Evolutionary conservation across 1,140 invertebrate genomes (phyloP), one percentile per base, ranked within the genome.

Genomic region (Drosophila pallidifrons): DNA sequence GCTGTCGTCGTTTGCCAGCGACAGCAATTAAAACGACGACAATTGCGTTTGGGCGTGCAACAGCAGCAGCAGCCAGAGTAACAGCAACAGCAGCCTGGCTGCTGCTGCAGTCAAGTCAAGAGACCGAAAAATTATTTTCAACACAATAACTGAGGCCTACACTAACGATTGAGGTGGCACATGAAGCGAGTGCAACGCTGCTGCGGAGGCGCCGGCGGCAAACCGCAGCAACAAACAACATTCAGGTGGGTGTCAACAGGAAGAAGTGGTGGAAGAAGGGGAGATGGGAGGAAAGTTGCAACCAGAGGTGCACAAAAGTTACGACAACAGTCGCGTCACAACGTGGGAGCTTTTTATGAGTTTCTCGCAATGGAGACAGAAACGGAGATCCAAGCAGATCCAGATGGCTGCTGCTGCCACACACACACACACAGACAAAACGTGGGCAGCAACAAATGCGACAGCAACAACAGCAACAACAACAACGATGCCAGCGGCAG

Each of bases 331-430:
- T 78, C 71, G 81, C 80, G 63, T 86, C 71, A 71, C 65, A 85
- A 85, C 81, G 81, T 85, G 77, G 81, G 81, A 85, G 81, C 81
- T 81, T 85, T 81, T 85, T 81, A 81, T 85, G 69, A 85, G 81
- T 83, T 85, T 77, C 77, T 65, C 64, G 77, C 76, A 54, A 45
- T 55, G 51, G 49, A 71, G 49, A 63, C 67, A 73, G 63, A 67
- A 51, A 75, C 68, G 47, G 74, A 85, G 69, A 74, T 47, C 43
- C 3, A 13, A 54, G 11, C 35, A 54, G 47, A 63, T 71, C 60
- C 68, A 72, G 51, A 64, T 72, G 51, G 69, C 69, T 55, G 52
- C 38, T 55, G 52, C 30, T 57, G 51, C 30, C 51, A 54, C 20
- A 25, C 20, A 25, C 20, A 25, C 20, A 25, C 20, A 25, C 20